These are phyloP conservation scores for Gila robusta DNA, from an alignment of 2,797 vertebrate genomes.

Conservation along the genomic window DNA sequence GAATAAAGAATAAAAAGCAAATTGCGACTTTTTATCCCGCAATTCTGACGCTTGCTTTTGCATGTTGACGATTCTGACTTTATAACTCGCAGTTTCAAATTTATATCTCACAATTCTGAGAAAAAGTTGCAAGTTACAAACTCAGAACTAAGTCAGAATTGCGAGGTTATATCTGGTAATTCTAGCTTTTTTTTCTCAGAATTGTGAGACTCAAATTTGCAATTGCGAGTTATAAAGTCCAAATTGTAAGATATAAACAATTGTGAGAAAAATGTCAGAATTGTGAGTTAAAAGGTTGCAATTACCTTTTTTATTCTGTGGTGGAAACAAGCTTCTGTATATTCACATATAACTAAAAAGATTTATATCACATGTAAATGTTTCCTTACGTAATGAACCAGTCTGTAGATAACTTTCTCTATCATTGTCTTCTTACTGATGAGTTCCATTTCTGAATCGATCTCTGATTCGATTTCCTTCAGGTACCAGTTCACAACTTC, in stretches of 20 bases:
- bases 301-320: background rate
- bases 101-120: too few species aligned
- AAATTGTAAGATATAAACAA: background rate
- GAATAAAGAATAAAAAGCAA: background rate
- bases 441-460: conserved; percentile 95
- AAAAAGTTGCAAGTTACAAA: background rate
- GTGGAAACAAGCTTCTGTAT: background rate
- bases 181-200: background rate
- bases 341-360: background rate
- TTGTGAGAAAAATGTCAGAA: background rate
- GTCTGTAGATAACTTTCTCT: conserved; percentile 95
- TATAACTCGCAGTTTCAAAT: too few species aligned
- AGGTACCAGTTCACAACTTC: conserved; percentile 98
- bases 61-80: too few species aligned
- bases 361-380: background rate
- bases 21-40: background rate
- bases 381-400: conserved; percentile 90
- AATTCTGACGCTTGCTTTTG: background rate
- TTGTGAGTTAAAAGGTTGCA: background rate
- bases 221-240: background rate
- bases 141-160: too few species aligned
- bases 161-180: too few species aligned
- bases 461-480: conserved; percentile 97
- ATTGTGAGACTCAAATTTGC: background rate
- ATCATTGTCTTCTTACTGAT: conserved; percentile 93